Conservation (phyloP, 2,797 vertebrate species). For the Eulemur coronatus region DNA sequence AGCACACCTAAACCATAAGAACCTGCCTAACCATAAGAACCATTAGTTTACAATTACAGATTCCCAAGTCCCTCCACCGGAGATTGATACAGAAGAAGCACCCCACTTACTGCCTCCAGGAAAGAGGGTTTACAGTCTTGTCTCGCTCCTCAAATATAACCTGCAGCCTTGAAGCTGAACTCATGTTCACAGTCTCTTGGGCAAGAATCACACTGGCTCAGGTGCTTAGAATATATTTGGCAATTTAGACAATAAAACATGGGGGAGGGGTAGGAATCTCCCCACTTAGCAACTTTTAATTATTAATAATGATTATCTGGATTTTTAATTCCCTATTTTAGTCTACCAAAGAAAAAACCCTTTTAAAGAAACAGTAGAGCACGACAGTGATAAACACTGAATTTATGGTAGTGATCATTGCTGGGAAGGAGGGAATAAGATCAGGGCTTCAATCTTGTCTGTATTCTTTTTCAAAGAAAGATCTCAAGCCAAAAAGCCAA, state of each 20-base stretch:
- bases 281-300: background rate
- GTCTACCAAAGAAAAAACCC: background rate
- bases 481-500: background rate
- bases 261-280: background rate
- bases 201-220: background rate
- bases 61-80: background rate
- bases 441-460: background rate
- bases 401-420: background rate
- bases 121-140: background rate
- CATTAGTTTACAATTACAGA: background rate
- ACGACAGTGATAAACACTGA: background rate
- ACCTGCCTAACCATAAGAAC: background rate
- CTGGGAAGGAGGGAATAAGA: background rate
- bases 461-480: background rate
- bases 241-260: background rate
- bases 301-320: background rate
- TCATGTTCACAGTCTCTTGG: background rate
- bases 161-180: background rate
- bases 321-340: background rate
- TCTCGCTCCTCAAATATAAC: background rate
- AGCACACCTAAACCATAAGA: background rate
- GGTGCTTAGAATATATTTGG: background rate
- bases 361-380: background rate
- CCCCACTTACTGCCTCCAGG: background rate
- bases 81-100: background rate